phyloP scores from a whole-genome alignment of 1,140 invertebrate species.

The Babylonia areolata region DNA sequence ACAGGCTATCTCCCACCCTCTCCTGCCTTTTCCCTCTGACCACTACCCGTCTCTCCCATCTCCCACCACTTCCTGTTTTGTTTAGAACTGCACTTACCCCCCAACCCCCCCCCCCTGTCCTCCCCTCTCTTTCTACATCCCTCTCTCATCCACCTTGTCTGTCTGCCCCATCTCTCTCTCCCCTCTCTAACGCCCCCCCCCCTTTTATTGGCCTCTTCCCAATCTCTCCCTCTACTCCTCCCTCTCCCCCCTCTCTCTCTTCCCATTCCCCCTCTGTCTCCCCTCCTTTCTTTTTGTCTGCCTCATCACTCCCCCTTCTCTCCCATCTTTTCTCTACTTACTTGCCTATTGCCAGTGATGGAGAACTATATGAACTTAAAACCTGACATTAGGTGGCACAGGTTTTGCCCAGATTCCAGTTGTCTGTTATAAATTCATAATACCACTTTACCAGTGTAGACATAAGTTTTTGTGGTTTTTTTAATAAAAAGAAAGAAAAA shows the following conservation, averaged over 20 bases:
- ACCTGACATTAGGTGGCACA: too few species aligned
- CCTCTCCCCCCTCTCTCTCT: conserved; percentile 12
- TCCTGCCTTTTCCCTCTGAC: background rate
- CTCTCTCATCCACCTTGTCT: background rate
- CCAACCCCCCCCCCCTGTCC: background rate
- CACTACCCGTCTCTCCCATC: too few species aligned
- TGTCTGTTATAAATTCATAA: too few species aligned
- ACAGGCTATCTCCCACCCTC: too few species aligned
- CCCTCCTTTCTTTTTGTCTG: background rate
- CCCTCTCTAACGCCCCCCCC: background rate
- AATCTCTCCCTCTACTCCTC: conserved; percentile 4
- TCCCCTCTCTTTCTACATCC: background rate
- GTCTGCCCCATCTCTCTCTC: conserved; percentile 9
- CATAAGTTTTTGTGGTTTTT: too few species aligned
- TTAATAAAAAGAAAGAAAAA: too few species aligned
- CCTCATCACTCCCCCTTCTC: background rate
- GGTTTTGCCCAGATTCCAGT: too few species aligned
- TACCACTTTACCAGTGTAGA: too few species aligned
- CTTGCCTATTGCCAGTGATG: too few species aligned
- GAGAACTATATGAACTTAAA: too few species aligned
- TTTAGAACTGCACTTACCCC: conserved; percentile 6
- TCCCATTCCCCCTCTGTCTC: background rate
- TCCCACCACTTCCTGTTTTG: too few species aligned
- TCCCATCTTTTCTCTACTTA: too few species aligned
- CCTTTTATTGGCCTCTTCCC: background rate